Conservation (phyloP, 2,888 invertebrate genomes). For the Andricus curvator region DNA sequence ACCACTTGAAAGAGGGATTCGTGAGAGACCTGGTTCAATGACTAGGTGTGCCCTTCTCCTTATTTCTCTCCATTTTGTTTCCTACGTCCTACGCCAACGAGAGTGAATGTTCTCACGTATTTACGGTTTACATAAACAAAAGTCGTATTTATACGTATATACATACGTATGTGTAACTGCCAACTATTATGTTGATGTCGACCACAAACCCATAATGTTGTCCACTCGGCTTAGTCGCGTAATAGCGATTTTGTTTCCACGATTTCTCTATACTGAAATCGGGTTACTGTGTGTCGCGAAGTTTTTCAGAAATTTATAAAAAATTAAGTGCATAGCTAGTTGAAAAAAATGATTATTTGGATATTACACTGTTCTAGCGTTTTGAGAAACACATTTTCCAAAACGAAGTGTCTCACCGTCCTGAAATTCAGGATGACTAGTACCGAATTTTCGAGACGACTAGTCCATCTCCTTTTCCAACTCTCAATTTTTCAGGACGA, state of each 20-base stretch:
- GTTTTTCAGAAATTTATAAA: no score
- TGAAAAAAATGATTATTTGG: no score
- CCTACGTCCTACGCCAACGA: constrained; percentile 12
- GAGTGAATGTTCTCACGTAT: constrained; percentile 14
- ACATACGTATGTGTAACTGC: background rate
- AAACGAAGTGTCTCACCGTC: no score
- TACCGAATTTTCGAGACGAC: no score
- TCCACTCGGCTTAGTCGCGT: background rate
- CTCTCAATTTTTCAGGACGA: no score
- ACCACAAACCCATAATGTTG: background rate
- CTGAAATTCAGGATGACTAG: no score
- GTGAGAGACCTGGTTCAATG: constrained; percentile 38
- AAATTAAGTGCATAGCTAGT: no score
- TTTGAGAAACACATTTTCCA: no score
- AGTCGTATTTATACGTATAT: background rate
- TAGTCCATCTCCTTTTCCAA: no score
- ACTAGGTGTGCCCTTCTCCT: constrained; percentile 7
- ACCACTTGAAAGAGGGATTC: constrained; percentile 22
- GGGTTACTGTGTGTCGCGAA: background rate
- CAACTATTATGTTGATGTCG: background rate
- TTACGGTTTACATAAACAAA: constrained; percentile 13
- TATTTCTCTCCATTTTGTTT: constrained; percentile 9
- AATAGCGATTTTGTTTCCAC: background rate
- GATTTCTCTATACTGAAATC: background rate
- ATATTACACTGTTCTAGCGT: no score